Evolutionary conservation across 2,888 invertebrate genomes (phyloP).

Genomic region (Drosophila quinaria): DNA sequence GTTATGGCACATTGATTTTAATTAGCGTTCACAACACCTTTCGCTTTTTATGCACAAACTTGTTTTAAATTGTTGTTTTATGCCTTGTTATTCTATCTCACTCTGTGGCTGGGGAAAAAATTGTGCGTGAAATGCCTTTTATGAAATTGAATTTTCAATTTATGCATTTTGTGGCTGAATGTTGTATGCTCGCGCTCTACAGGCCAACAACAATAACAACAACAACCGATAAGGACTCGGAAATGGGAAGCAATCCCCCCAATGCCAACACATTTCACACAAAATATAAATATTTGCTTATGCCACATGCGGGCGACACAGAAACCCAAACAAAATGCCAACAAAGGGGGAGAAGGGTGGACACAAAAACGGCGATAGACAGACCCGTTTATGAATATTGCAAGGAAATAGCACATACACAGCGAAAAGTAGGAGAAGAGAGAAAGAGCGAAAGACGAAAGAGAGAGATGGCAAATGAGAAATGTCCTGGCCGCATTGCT

Average conservation of each 20-base stretch:
- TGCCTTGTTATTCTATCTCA: neutral
- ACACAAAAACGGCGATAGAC: neutral
- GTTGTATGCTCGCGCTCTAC: slow-evolving; percentile 12
- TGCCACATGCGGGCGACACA: slow-evolving; percentile 68
- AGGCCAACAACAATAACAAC: slow-evolving; percentile 25
- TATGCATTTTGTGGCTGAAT: slow-evolving; percentile 51
- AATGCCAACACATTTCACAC: slow-evolving; percentile 59
- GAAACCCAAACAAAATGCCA: slow-evolving; percentile 39
- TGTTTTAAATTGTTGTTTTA: neutral
- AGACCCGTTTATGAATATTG: slow-evolving; percentile 61
- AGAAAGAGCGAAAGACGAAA: neutral
- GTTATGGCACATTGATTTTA: slow-evolving; percentile 12
- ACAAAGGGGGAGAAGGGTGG: neutral
- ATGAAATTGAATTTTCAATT: slow-evolving; percentile 65
- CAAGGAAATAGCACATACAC: slow-evolving; percentile 27
- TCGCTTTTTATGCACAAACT: slow-evolving; percentile 9
- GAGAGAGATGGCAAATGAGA: slow-evolving; percentile 4
- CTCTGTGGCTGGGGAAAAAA: slow-evolving; percentile 8
- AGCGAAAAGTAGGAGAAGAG: neutral
- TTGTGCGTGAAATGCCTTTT: slow-evolving; percentile 35
- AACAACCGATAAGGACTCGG: slow-evolving; percentile 23
- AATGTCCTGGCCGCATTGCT: slow-evolving; percentile 26
- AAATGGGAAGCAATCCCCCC: slow-evolving; percentile 32
- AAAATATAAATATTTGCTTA: slow-evolving; percentile 77
- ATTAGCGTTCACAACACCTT: slow-evolving; percentile 8